Conservation (phyloP, 2,888 invertebrate genomes). For the Drosophila ustulata region DNA sequence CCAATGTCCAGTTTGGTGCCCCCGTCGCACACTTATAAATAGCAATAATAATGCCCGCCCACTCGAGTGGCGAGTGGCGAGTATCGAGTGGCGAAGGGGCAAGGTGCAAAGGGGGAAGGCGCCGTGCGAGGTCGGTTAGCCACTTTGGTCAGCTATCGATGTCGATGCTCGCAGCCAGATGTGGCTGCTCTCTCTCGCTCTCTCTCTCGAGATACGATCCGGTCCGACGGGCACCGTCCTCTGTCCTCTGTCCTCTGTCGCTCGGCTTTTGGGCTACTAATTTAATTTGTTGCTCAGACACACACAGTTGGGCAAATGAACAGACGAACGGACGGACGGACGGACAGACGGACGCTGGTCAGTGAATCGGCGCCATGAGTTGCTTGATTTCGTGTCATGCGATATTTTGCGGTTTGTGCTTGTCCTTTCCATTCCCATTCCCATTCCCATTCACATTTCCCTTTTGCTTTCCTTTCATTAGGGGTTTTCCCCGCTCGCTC, state of each 20-base stretch:
- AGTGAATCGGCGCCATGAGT: conserved; percentile 69
- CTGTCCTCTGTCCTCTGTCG: too few relatives aligned
- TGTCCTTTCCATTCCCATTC: neutral
- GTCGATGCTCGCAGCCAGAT: conserved; percentile 37
- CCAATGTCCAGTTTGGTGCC: conserved; percentile 44
- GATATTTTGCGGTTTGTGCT: conserved; percentile 59
- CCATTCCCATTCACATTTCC: conserved; percentile 1
- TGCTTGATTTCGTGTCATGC: conserved; percentile 76
- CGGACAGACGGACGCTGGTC: conserved; percentile 33
- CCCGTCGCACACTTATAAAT: conserved; percentile 53
- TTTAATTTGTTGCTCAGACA: conserved; percentile 66
- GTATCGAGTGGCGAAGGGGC: neutral
- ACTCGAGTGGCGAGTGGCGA: conserved; percentile 20
- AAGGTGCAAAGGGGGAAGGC: neutral
- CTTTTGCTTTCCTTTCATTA: conserved; percentile 11
- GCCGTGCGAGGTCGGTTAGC: conserved; percentile 40
- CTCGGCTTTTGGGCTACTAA: conserved; percentile 56
- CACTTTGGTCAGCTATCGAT: conserved; percentile 74
- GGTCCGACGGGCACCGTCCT: neutral
- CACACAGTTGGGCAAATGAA: conserved; percentile 23
- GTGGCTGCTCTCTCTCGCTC: neutral
- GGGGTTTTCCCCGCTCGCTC: conserved; percentile 10
- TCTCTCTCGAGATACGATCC: conserved; percentile 9
- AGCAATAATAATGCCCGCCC: conserved; percentile 52
- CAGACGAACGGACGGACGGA: neutral